Evolutionary conservation across 2,113 vertebrate species (phyloP).

Genomic region (Crotalus viridis): DNA sequence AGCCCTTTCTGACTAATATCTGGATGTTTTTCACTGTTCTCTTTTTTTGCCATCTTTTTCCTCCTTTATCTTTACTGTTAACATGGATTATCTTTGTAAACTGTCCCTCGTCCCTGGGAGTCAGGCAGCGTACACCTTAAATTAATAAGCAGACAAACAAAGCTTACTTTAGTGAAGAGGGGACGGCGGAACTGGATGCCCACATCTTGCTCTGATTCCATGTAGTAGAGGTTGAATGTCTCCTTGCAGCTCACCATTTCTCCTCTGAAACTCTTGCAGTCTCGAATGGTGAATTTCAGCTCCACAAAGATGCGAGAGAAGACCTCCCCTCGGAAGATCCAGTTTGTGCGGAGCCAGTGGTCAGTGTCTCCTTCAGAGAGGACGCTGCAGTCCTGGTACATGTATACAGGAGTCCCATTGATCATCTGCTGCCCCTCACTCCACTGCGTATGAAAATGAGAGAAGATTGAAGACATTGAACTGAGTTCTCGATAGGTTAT

Average conservation of each 20-base stretch:
- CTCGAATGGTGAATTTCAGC: slow-evolving; percentile 74
- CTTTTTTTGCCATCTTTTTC: background rate
- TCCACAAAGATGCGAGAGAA: slow-evolving; percentile 68
- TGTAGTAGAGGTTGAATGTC: slow-evolving; percentile 78
- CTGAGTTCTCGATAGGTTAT: background rate
- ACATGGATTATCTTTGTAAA: background rate
- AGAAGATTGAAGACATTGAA: background rate
- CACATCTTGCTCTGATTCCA: slow-evolving; percentile 77
- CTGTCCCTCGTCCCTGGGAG: background rate
- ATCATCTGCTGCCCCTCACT: slow-evolving; percentile 73
- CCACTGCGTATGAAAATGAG: slow-evolving; percentile 63
- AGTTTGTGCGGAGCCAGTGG: slow-evolving; percentile 79
- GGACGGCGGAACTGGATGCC: slow-evolving; percentile 75
- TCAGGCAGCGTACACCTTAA: background rate
- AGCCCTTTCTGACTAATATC: background rate
- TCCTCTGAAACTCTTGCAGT: slow-evolving; percentile 76
- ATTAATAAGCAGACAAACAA: background rate
- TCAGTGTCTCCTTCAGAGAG: slow-evolving; percentile 65
- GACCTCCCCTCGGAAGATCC: slow-evolving; percentile 75
- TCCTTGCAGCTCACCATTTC: slow-evolving; percentile 75
- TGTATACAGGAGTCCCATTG: slow-evolving; percentile 71
- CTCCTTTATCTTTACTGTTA: background rate
- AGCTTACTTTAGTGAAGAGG: slow-evolving; percentile 72
- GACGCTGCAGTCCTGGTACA: slow-evolving; percentile 77
- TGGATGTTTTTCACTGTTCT: background rate